Evolutionary conservation across 2,888 invertebrate species (phyloP).

Genomic region (Panzeria rudis): DNA sequence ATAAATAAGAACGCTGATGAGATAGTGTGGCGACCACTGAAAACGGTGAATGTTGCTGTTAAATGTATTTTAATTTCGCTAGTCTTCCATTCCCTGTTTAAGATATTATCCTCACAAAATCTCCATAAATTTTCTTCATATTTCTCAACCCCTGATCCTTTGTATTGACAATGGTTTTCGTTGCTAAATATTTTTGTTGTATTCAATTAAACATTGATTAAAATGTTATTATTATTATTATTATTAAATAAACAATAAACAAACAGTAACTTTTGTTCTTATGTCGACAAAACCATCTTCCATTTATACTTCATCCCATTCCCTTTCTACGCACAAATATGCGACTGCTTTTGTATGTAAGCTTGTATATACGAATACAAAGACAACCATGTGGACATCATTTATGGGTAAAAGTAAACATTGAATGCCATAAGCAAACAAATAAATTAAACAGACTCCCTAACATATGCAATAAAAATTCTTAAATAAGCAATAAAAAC

Average conservation of each 20-base stretch:
- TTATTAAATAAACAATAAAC: constrained; percentile 65
- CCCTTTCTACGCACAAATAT: not conserved
- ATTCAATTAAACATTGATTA: constrained; percentile 68
- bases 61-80: too few species aligned
- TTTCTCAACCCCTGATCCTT: not conserved
- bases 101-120: not conserved
- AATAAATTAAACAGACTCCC: constrained; percentile 67
- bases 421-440: constrained; percentile 63
- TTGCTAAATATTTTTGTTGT: constrained; percentile 57
- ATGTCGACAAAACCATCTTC: not conserved
- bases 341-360: not conserved
- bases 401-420: constrained; percentile 45
- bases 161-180: constrained; percentile 31
- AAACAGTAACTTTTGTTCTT: constrained; percentile 41
- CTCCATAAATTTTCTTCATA: not conserved
- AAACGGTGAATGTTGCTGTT: too few species aligned
- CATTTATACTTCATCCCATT: not conserved
- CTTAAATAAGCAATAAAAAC: constrained; percentile 17
- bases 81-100: too few species aligned
- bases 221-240: constrained; percentile 62
- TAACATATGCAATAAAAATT: constrained; percentile 66
- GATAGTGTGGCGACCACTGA: too few species aligned
- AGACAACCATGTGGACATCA: constrained; percentile 3
- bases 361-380: not conserved
- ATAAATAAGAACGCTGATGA: not conserved